These are phyloP conservation scores for Oligia latruncula DNA, from an alignment of 2,888 invertebrate genomes.

Conservation along the genomic window DNA sequence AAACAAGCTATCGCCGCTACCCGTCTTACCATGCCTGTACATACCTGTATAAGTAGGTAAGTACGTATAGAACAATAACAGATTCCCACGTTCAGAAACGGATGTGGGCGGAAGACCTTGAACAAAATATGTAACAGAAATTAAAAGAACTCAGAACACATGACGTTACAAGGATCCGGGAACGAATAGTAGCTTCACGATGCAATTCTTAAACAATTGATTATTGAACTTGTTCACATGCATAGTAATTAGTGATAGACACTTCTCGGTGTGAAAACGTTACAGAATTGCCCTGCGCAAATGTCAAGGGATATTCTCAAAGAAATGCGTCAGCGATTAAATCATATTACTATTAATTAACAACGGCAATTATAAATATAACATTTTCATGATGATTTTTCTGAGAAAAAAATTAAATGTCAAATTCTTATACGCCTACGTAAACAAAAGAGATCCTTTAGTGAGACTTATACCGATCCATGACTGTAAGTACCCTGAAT, in stretches of 20 bases:
- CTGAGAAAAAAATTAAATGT: not conserved
- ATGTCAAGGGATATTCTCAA: slow-evolving; percentile 20
- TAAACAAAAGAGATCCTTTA: not conserved
- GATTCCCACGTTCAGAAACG: slow-evolving; percentile 67
- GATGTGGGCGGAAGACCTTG: slow-evolving; percentile 70
- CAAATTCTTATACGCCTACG: slow-evolving; percentile 3
- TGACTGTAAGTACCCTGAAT: not conserved
- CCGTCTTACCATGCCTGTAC: slow-evolving; percentile 49
- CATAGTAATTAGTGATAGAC: slow-evolving; percentile 29
- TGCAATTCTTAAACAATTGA: slow-evolving; percentile 18
- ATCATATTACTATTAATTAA: not conserved
- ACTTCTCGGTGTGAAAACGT: not conserved
- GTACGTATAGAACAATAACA: slow-evolving; percentile 61
- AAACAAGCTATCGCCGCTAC: slow-evolving; percentile 55
- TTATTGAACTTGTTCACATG: not conserved
- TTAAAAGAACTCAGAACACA: slow-evolving; percentile 48
- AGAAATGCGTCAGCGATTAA: slow-evolving; percentile 3
- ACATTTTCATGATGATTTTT: not conserved
- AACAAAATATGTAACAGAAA: slow-evolving; percentile 64
- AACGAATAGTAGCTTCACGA: slow-evolving; percentile 39
- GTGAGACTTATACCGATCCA: not conserved
- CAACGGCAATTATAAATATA: not conserved
- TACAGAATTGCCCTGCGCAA: not conserved
- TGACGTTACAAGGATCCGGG: slow-evolving; percentile 62
- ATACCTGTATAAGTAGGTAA: slow-evolving; percentile 34